These are phyloP conservation scores for Hystrix brachyura DNA, from an alignment of 2,113 vertebrate genomes.

Conservation along the genomic window DNA sequence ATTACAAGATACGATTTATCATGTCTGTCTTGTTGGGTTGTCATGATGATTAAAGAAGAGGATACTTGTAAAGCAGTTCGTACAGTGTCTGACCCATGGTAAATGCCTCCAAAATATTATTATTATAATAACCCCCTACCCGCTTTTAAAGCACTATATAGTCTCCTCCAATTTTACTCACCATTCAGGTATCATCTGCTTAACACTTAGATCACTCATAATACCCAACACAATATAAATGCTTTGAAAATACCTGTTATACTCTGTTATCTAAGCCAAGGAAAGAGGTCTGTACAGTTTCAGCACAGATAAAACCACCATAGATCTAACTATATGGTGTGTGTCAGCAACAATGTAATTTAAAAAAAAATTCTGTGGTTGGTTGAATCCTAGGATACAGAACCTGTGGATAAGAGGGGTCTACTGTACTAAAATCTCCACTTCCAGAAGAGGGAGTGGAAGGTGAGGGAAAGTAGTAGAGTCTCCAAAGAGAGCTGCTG, in stretches of 20 bases:
- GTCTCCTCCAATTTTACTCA: not conserved
- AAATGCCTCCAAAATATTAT: constrained; percentile 48
- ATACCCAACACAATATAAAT: not conserved
- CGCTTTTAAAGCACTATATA: not conserved
- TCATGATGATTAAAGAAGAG: not conserved
- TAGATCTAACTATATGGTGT: not conserved
- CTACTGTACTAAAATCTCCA: not conserved
- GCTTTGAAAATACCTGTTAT: not conserved
- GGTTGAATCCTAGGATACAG: not conserved
- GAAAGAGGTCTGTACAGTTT: not conserved
- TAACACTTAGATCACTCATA: not conserved
- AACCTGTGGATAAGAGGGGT: not conserved
- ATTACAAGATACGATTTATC: constrained; percentile 2
- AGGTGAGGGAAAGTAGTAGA: not conserved
- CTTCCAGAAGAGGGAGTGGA: not conserved
- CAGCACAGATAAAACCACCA: not conserved
- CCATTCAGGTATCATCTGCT: not conserved
- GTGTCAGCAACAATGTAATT: not conserved
- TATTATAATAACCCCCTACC: not conserved
- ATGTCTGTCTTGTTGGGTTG: not conserved
- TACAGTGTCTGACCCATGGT: not conserved
- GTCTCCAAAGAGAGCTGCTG: not conserved
- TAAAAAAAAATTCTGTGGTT: not conserved
- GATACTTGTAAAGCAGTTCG: not conserved
- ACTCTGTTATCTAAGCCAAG: not conserved